phyloP scores from a whole-genome alignment of 1,140 invertebrate genomes.

The Drosophila seguyi region DNA sequence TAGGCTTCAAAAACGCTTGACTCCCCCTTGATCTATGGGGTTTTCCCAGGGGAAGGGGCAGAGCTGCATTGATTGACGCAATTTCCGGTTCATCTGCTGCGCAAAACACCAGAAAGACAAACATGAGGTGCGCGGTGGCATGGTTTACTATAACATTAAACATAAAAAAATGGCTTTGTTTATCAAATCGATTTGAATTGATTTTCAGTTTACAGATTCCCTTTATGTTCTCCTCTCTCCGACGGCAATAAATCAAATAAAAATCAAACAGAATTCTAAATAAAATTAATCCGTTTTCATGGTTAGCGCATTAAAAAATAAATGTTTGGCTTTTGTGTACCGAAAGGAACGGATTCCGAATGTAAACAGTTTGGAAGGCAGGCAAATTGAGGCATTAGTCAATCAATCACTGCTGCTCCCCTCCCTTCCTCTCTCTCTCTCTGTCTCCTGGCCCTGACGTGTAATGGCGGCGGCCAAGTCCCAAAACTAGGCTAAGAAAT shows the following conservation, averaged over 20 bases:
- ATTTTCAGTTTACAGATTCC: slow-evolving; percentile 34
- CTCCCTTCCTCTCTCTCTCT: background rate
- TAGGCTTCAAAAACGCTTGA: slow-evolving; percentile 44
- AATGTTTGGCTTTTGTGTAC: slow-evolving; percentile 27
- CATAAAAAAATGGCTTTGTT: slow-evolving; percentile 60
- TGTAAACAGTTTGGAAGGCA: slow-evolving; percentile 50
- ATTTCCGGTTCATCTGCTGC: slow-evolving; percentile 43
- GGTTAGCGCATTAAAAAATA: slow-evolving; percentile 63
- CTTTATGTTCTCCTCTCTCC: slow-evolving; percentile 26
- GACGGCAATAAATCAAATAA: slow-evolving; percentile 60
- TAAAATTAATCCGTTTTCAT: slow-evolving; percentile 73
- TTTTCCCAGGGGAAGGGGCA: background rate
- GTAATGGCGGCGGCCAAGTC: slow-evolving; percentile 38
- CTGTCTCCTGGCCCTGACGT: slow-evolving; percentile 11
- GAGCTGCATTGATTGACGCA: slow-evolving; percentile 24
- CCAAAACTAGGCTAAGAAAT: slow-evolving; percentile 47
- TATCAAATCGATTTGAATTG: slow-evolving; percentile 57
- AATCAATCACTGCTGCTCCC: slow-evolving; percentile 38
- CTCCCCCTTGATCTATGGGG: background rate
- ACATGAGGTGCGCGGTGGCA: slow-evolving; percentile 1
- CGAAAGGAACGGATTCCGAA: slow-evolving; percentile 50
- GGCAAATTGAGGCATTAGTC: slow-evolving; percentile 55
- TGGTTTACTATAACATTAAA: slow-evolving; percentile 10
- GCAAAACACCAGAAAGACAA: slow-evolving; percentile 54
- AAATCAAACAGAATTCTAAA: slow-evolving; percentile 70